Evolutionary conservation across 1,140 invertebrate genomes (phyloP).

Genomic region (Pseudobourletiella spinata): DNA sequence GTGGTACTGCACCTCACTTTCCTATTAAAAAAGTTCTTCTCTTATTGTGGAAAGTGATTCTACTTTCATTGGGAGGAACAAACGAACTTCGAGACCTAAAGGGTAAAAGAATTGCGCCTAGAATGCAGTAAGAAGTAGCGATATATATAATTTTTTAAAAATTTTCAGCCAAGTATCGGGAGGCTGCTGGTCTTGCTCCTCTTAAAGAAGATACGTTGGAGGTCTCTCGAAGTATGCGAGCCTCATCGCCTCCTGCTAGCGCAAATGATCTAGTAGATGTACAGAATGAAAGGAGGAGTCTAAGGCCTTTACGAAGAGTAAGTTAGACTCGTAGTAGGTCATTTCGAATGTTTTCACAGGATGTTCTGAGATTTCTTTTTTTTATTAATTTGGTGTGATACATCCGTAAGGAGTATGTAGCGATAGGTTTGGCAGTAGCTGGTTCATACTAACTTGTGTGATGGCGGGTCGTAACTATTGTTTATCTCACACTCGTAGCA

Average conservation of each 20-base stretch:
- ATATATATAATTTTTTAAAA: too few relatives aligned
- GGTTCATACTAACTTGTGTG: too few relatives aligned
- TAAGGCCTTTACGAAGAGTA: constrained; percentile 53
- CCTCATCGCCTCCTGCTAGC: constrained; percentile 87
- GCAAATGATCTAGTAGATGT: constrained; percentile 84
- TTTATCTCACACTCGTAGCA: constrained; percentile 39
- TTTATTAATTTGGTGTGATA: too few relatives aligned
- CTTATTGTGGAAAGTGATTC: constrained; percentile 89
- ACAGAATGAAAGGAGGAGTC: constrained; percentile 67
- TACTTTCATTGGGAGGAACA: constrained; percentile 83
- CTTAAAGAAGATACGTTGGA: constrained; percentile 87
- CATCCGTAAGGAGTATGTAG: too few relatives aligned
- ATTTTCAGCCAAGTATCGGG: constrained; percentile 51
- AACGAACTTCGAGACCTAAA: constrained; percentile 67
- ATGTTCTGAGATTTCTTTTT: neutral
- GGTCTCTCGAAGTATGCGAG: constrained; percentile 82
- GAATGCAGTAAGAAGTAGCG: too few relatives aligned
- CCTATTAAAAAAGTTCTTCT: constrained; percentile 96
- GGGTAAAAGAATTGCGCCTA: too few relatives aligned
- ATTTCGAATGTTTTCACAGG: constrained; percentile 9
- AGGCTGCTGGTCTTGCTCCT: constrained; percentile 59
- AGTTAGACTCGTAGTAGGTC: too few relatives aligned
- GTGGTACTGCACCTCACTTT: constrained; percentile 86
- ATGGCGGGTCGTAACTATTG: constrained; percentile 15
- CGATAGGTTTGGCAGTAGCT: too few relatives aligned